Base-by-base conservation (phyloP, 2,797 vertebrate genomes). In the Crenuchus spilurus region DNA sequence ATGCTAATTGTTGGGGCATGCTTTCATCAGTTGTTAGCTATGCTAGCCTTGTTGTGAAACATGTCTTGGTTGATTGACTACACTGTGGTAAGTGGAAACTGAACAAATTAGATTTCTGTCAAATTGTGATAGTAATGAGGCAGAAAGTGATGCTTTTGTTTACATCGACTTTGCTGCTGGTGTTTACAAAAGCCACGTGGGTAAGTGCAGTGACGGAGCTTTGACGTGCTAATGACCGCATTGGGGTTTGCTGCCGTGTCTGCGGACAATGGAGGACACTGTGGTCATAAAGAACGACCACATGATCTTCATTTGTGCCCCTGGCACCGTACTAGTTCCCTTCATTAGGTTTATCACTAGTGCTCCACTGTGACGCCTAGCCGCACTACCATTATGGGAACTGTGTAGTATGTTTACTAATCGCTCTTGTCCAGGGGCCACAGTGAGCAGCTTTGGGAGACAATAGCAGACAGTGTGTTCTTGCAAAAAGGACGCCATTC, bases 401-500 rank as follows among this genome's bases (percentile, higher is more conserved):
- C 70, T 41, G 55, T 52, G 51, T 77, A 77, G 77, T 75, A 67
- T 83, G 82, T 81, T 81, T 81, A 81, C 75, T 65, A 70, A 76
- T 77, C 14, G 24, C 60, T 63, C 64, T 81, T 77, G 74, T 81
- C 82, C 68, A n/a, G 72, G 39, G 79, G 82, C 71, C 64, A 81
- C 74, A 42, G 61, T 70, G 51, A 63, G 64, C 70, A 51, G 52
- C 55, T 33, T 72, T 51, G 58, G 37, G 62, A 77, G 41, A 83
- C 74, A 83, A 83, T 64, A 73, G 74, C 52, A 26, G 64, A 79
- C 77, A 83, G 77, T 81, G 79, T 83, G 69, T 66, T 66, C 75
- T 77, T 55, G 52, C 80, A 73, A 83, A 81, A 83, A 81, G 78
- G 77, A 77, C 75, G 39, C 64, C 52, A 81, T 81, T 79, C 72